Evolutionary conservation across 2,113 vertebrate species (phyloP), one percentile per base, ranked within the genome.

Genomic region (Petroica traversi): DNA sequence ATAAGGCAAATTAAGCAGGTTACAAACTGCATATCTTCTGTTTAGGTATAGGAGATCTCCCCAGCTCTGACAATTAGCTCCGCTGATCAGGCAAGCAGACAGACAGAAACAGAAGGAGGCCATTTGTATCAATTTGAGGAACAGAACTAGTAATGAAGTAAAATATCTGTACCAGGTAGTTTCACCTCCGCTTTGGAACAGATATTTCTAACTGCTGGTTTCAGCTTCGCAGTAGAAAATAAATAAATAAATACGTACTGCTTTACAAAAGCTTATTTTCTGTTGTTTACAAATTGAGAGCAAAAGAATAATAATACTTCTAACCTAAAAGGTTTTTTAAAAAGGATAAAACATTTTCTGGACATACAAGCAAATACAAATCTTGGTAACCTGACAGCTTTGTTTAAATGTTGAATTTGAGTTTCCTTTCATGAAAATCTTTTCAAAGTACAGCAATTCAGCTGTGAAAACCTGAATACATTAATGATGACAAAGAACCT

Each of bases 121-220:
- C 97, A 97, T 98, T 98, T 98, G 96, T 98, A 98, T 98, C 98
- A 98, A 98, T 98, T 98, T 98, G 97, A 97, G 94, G 93, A 97
- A 95, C 92, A 97, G 89, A 96, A 92, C 90, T 96, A 97, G 97
- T 97, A 97, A 98, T 98, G 97, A 98, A 97, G 96, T 97, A 95
- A 97, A 98, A 97, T 97, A 97, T 90, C 97, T 43, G 7, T 81
- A 97, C 80, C 96, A 96, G 89, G 95, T 97, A 97, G 71, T 94
- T 97, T 95, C 88, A 97, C 95, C 97, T 97, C 97, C 13, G 29
- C 88, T 95, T 97, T 95, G 91, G 95, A 97, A 88, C 93, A 81
- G 76, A 86, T 88, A 64, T 85, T 96, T 88, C 80, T 75, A 78
- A 91, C 86, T 81, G 85, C 61, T 78, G 34, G 75, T 89, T 91